Evolutionary conservation across 2,888 invertebrate species (phyloP).

Genomic region (Phasia obesa): DNA sequence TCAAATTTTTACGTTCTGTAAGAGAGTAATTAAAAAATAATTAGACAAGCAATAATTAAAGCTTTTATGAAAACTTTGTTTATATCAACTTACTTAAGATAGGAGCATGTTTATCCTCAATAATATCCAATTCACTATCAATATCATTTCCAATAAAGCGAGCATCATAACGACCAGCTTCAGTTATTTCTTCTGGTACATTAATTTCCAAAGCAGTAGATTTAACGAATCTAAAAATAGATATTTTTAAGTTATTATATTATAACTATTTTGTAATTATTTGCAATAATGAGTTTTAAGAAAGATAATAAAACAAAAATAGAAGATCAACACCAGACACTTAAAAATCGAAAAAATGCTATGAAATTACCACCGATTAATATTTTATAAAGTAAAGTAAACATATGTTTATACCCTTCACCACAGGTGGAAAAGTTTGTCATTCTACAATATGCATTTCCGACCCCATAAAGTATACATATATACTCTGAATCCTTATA

Average conservation of each 20-base stretch:
- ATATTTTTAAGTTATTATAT: background rate
- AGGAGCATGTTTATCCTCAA: constrained; percentile 91
- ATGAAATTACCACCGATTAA: too few relatives aligned
- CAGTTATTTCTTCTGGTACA: constrained; percentile 89
- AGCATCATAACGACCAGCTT: constrained; percentile 89
- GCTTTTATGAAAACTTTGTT: background rate
- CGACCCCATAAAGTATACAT: too few relatives aligned
- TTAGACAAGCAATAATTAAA: background rate
- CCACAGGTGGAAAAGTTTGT: too few relatives aligned
- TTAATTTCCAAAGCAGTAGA: constrained; percentile 90
- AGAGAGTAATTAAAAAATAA: constrained; percentile 65
- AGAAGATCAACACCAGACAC: too few relatives aligned
- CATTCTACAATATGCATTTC: too few relatives aligned
- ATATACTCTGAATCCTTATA: too few relatives aligned
- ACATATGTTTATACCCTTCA: too few relatives aligned
- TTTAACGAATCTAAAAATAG: constrained; percentile 86
- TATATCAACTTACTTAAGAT: constrained; percentile 87
- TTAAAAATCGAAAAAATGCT: too few relatives aligned
- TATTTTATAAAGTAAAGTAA: too few relatives aligned
- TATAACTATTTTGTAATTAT: too few relatives aligned
- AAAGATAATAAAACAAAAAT: too few relatives aligned
- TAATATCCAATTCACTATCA: constrained; percentile 90
- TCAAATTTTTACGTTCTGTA: constrained; percentile 90
- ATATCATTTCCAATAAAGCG: constrained; percentile 93
- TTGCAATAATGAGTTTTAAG: too few relatives aligned